Evolutionary conservation across 1,140 invertebrate genomes (phyloP), one percentile per base, ranked within the genome.

Genomic region (Popillia japonica): DNA sequence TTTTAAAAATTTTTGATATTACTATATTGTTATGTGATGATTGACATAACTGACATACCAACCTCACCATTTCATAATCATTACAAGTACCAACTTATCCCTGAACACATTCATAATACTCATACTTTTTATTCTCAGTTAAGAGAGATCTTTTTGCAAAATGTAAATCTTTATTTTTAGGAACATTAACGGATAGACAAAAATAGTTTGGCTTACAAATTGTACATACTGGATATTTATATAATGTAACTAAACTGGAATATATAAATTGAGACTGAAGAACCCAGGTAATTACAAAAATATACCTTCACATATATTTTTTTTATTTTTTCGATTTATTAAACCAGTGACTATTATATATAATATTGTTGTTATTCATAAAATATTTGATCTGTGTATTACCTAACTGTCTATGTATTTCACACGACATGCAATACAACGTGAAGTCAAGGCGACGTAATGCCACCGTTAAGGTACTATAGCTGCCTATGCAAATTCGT

Each of bases 201-300:
- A 34, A 64, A 23, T 68, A 68, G 22, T 68, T 68, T 68, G 61
- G 61, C 44, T 48, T 48, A 14, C 22, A 68, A 68, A 68, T 27
- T 68, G 22, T 68, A 68, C 61, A 68, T 68, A 68, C 61, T 34
- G 61, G 61, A 68, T 68, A 68, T 68, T 55, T 68, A 68, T 68
- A 10, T 68, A 68, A 68, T 17, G 27, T 68, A 22, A 68, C 27
- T 68, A 68, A 68, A 68, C 61, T 68, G 61, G 61, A 68, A 68
- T 68, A 68, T 68, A 68, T 68, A 68, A 68, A 68, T 68, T 68
- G 61, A 68, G 61, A 68, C 61, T 9, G 61, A 68, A 68, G 61
- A 68, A 68, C 22, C 22, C 61, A 68, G 61, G 61, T 68, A 68
- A 68, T 34, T 68, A 68, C 20, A 68, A 68, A 68, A 22, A 22